Conservation (phyloP, 2,797 vertebrate genomes). For the Tachyglossus aculeatus region DNA sequence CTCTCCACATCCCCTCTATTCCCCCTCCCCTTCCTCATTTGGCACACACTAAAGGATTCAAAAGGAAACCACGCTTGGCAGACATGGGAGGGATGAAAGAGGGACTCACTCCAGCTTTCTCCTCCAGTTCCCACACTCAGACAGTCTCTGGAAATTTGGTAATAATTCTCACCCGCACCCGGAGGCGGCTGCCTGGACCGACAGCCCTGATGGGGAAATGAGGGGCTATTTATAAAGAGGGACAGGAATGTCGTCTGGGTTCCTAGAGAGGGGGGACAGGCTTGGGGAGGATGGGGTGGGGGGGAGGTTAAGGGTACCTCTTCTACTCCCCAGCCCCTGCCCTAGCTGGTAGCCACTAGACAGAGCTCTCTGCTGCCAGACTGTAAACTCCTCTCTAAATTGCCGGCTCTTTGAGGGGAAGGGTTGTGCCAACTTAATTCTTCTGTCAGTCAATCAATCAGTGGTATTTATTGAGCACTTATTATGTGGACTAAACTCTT, state of each 20-base stretch:
- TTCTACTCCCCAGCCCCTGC: no score
- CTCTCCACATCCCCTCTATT: no score
- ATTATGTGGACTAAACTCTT: no score
- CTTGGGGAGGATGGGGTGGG: not conserved
- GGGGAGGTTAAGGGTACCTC: not conserved
- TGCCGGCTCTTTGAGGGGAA: no score
- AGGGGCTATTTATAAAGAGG: not conserved
- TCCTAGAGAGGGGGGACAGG: no score
- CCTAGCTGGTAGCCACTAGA: no score
- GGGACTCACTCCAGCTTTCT: slow-evolving; percentile 60
- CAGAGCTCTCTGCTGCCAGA: no score
- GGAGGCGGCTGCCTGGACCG: slow-evolving; percentile 22
- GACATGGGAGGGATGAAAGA: slow-evolving; percentile 58
- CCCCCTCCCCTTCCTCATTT: slow-evolving; percentile 35
- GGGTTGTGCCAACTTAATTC: no score
- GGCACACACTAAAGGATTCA: slow-evolving; percentile 61
- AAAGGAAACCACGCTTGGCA: slow-evolving; percentile 66
- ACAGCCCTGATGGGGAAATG: not conserved
- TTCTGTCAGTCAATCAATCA: no score
- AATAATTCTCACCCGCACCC: slow-evolving; percentile 65
- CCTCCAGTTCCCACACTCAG: slow-evolving; percentile 68
- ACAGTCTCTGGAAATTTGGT: slow-evolving; percentile 4
- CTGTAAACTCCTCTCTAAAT: no score
- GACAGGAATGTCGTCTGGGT: not conserved
- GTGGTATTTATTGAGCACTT: no score